Evolutionary conservation across 2,113 vertebrate species (phyloP), one percentile per base, ranked within the genome.

Genomic region (Hydropotes inermis): DNA sequence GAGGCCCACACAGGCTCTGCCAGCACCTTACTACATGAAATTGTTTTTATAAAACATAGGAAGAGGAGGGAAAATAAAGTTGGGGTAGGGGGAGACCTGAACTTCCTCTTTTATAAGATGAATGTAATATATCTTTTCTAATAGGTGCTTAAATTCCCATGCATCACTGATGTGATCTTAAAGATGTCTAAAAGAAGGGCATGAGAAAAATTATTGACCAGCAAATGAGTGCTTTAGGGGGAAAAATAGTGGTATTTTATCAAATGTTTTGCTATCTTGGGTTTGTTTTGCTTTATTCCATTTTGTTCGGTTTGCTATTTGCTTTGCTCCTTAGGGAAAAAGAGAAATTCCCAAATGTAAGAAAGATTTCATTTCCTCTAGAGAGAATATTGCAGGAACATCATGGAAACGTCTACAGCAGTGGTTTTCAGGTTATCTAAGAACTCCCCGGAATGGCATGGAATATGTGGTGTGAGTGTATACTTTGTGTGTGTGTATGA

Each of bases 271-370:
- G n/a, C 57, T 79, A 6, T 79, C 82, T 89, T 21, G 11, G 86
- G 78, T 91, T 79, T 95, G 28, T 85, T 98, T 96, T 94, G 15
- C 82, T 84, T 95, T 70, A 45, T 93, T 95, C 36, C 55, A 52
- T 91, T 94, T 96, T 95, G n/a, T 87, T 91, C 85, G n/a, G 23
- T 84, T 85, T 87, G 47, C 57, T 96, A 45, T 96, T 96, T 96
- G 57, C 50, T 97, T 79, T 98, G 91, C 57, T 85, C 83, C 61
- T 89, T 81, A 64, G 57, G 61, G 94, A 30, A 61, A 70, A 82
- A 70, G 43, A 95, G 47, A 76, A 93, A 91, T 93, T 87, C 64
- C 23, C 89, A 92, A 93, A 45, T 95, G 64, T 58, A 64, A 81
- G 95, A 96, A 89, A 93, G 27, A 74, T 78, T 89, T 91, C 33